Evolutionary conservation across 2,113 vertebrate species (phyloP).

Genomic region (Barnardius zonarius): DNA sequence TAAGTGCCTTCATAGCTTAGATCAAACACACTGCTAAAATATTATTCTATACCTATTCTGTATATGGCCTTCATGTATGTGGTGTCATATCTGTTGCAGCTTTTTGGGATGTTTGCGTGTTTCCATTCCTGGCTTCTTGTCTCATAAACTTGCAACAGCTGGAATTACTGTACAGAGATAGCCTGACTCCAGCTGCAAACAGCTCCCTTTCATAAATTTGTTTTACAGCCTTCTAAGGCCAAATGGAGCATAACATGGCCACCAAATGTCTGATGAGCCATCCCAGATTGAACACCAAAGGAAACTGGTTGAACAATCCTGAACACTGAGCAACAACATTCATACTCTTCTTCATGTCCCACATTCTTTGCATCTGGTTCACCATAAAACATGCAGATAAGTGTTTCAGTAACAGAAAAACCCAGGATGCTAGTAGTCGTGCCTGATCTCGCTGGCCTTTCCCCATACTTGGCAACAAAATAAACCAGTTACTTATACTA

Average conservation of each 20-base stretch:
- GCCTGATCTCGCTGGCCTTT: not conserved
- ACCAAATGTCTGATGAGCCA: conserved; percentile 11
- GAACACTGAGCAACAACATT: not conserved
- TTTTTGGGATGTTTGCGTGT: not conserved
- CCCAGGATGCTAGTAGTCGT: not conserved
- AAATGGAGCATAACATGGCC: not conserved
- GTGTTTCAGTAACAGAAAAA: not conserved
- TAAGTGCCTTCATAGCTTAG: not conserved
- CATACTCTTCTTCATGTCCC: not conserved
- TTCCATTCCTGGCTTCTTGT: not conserved
- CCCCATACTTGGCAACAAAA: not conserved
- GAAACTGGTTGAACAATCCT: not conserved
- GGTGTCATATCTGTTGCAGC: not conserved
- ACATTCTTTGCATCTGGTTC: not conserved
- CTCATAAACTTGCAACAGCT: conserved; percentile 18
- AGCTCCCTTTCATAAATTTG: not conserved
- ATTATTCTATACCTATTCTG: not conserved
- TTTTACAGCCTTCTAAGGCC: conserved; percentile 35
- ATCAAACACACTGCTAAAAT: not conserved
- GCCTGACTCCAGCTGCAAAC: not conserved
- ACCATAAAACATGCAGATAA: not conserved
- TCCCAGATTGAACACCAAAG: not conserved
- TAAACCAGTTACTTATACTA: not conserved
- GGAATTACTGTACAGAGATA: conserved; percentile 5
- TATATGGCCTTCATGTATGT: not conserved